phyloP scores from a whole-genome alignment of 2,113 vertebrate species.

The Nothocercus julius region DNA sequence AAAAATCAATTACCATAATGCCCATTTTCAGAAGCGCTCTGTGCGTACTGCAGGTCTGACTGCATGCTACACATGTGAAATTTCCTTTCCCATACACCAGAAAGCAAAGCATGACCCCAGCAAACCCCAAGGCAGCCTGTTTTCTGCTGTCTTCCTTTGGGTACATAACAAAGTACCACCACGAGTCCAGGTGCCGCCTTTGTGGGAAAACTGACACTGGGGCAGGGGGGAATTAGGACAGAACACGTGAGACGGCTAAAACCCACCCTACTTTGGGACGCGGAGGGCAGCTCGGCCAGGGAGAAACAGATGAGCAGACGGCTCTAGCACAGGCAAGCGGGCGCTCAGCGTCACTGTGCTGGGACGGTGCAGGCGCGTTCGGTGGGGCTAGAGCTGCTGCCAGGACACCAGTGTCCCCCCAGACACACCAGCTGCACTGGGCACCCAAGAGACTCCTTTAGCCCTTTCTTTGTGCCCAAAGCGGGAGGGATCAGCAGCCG shows the following conservation, averaged over 20 bases:
- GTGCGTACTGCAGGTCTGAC: rapidly evolving
- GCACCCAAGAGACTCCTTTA: background rate
- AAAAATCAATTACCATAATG: background rate
- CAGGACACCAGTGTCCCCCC: background rate
- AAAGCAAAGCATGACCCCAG: background rate
- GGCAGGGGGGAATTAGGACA: rapidly evolving
- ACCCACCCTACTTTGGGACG: no score
- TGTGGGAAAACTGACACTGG: background rate
- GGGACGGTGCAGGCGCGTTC: background rate
- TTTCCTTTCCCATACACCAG: background rate
- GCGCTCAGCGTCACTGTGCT: rapidly evolving
- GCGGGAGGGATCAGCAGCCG: background rate
- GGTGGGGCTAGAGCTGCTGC: background rate
- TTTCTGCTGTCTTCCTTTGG: background rate
- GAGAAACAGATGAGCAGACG: background rate
- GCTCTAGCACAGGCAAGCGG: rapidly evolving
- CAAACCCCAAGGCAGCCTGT: background rate
- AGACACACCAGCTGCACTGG: rapidly evolving
- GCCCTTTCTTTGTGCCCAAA: background rate
- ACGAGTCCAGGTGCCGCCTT: background rate
- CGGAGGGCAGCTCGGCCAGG: background rate
- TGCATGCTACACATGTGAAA: background rate
- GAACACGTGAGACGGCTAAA: background rate
- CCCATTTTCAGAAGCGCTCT: background rate
- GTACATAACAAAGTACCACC: background rate